Evolutionary conservation across 2,113 vertebrate genomes (phyloP), one percentile per base, ranked within the genome.

Genomic region (Pseudorhombus dupliciocellatus): DNA sequence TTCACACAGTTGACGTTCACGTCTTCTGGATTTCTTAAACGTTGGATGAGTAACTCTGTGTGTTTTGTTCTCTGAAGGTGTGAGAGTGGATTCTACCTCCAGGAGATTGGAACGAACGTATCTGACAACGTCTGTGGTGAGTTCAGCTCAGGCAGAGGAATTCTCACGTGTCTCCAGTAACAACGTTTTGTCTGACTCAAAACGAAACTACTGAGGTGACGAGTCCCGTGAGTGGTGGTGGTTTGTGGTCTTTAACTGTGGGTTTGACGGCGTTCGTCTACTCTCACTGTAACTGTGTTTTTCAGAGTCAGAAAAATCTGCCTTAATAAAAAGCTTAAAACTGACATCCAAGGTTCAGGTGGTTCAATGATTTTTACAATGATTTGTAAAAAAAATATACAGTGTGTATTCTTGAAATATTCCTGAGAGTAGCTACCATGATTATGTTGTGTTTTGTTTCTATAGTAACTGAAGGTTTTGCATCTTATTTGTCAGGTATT

Each of bases 41-140:
- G 9, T 18, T 48, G 7, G 12, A 14, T 16, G 42, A 4, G 42
- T 5, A n/a, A 50, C 20, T 20, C 7, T 50, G 18, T 50, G 46
- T 9, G 63, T 25, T 66, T 22, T 44, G 42, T 25, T 53, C 50
- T 1, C 24, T 81, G 12, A 73, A 93, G 92, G 30, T 94, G 92
- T 84, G 0, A 0, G 4, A 0, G 0, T 2, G 81, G 59, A 21
- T 46, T 20, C 1, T 4, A 58, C 0, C 1, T 40, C 0, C 0
- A 40, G 2, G 0, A 2, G 8, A 2, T 0, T 0, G 93, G 92
- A 14, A 87, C 86, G 0, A 0, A 25, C 2, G 21, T 0, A 12
- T 88, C 85, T 1, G 89, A 94, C 66, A 73, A 20, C 6, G 25
- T 20, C 18, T 94, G 93, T 21, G 88, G 93, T 94, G 18, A 88